A percentile compares a stretch with the other conserved stretches of the same genome.
Conservation (phyloP, 2,113 vertebrate species). For the Oncorhynchus tshawytscha region DNA sequence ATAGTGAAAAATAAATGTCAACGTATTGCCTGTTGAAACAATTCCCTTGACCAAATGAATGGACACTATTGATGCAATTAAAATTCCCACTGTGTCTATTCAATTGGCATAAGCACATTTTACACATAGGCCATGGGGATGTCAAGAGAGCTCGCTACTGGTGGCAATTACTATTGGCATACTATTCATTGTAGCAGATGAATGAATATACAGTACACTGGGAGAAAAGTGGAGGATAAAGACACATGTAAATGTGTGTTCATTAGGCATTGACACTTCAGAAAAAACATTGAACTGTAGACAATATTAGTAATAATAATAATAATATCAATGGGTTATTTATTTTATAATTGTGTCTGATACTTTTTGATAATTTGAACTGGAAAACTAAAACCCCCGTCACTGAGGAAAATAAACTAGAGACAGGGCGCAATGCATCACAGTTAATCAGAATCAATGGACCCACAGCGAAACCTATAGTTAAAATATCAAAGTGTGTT, state of each 20-base stretch:
- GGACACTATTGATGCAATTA: slow-evolving; percentile 72
- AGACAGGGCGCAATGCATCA: background rate
- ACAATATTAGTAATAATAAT: background rate
- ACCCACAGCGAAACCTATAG: no score
- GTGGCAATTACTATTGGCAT: slow-evolving; percentile 72
- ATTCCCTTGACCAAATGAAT: slow-evolving; percentile 57
- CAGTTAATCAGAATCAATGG: background rate
- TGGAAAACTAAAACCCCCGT: background rate
- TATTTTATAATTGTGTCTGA: background rate
- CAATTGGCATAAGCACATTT: slow-evolving; percentile 75
- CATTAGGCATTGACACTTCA: slow-evolving; percentile 42
- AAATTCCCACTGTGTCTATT: slow-evolving; percentile 70
- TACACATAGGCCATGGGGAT: slow-evolving; percentile 54
- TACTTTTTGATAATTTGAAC: background rate
- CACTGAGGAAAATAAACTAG: background rate
- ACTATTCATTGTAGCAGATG: slow-evolving; percentile 71
- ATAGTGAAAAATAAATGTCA: slow-evolving; percentile 59
- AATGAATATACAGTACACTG: slow-evolving; percentile 54
- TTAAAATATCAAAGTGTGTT: no score
- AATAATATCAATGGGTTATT: background rate
- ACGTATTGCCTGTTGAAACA: slow-evolving; percentile 49
- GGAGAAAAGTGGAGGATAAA: background rate
- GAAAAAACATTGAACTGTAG: background rate
- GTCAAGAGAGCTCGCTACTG: slow-evolving; percentile 64
- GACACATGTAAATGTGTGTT: slow-evolving; percentile 60